Percentiles rank a stretch among this genome's conserved stretches.
Conservation (phyloP, 1,140 invertebrate species). For the Papilio polytes region DNA sequence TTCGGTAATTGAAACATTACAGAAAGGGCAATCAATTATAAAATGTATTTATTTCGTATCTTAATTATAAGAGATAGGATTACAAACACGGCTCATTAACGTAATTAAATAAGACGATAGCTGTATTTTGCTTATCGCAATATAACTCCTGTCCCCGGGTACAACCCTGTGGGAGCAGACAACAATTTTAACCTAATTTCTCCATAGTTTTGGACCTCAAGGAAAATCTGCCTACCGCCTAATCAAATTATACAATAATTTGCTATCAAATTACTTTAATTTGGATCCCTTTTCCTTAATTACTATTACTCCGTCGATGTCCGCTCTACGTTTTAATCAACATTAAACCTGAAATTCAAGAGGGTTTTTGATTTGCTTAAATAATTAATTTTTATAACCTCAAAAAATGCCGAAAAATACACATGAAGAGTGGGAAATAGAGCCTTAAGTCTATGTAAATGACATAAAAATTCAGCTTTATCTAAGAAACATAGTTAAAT, state of each 20-base stretch:
- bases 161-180: constrained; percentile 25
- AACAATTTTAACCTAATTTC: constrained; percentile 26
- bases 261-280: constrained; percentile 24
- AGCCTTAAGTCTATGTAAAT: no score
- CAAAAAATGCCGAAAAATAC: no score
- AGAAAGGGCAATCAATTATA: constrained; percentile 3
- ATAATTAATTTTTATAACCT: not conserved
- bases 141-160: constrained; percentile 54
- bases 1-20: not conserved
- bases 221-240: constrained; percentile 10
- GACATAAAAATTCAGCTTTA: no score
- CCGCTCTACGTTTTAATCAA: not conserved
- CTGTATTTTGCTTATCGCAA: constrained; percentile 58
- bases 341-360: not conserved
- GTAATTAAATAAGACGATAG: constrained; percentile 73
- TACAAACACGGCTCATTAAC: constrained; percentile 67
- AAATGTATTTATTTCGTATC: constrained; percentile 44
- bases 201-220: constrained; percentile 23
- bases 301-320: not conserved
- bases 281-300: constrained; percentile 17
- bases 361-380: not conserved
- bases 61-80: constrained; percentile 70
- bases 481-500: no score
- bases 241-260: constrained; percentile 26
- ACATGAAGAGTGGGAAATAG: no score